Conservation (phyloP, 2,888 invertebrate species). For the Bombylius major region DNA sequence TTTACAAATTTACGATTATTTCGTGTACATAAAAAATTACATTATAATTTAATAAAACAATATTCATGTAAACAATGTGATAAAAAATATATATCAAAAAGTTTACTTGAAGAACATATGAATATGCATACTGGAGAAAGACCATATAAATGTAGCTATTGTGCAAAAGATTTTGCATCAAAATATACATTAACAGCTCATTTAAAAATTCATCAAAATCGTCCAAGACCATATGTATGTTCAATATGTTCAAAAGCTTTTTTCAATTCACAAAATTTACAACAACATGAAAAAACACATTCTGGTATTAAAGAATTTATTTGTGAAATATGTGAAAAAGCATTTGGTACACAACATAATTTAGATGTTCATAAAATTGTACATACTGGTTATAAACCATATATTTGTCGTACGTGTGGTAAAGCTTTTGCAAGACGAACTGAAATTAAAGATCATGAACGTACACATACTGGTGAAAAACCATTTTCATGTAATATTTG, state of each 20-base stretch:
- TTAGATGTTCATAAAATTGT: constrained; percentile 66
- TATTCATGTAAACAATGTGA: constrained; percentile 54
- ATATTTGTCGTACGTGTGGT: constrained; percentile 53
- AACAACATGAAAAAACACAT: constrained; percentile 63
- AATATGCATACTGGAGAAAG: constrained; percentile 56
- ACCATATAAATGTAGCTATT: constrained; percentile 52
- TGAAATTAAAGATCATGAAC: constrained; percentile 66
- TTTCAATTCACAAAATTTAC: constrained; percentile 61
- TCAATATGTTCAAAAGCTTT: constrained; percentile 57
- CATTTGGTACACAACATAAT: constrained; percentile 66
- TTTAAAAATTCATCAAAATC: constrained; percentile 54
- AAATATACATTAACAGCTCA: constrained; percentile 69
- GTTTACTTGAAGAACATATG: constrained; percentile 57
- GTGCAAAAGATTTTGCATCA: constrained; percentile 62
- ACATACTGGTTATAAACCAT: constrained; percentile 62
- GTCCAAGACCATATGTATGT: constrained; percentile 59
- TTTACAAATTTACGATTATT: constrained; percentile 48
- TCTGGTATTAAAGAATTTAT: constrained; percentile 44
- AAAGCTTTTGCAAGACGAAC: constrained; percentile 63
- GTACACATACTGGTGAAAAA: constrained; percentile 68
- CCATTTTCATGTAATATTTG: constrained; percentile 70
- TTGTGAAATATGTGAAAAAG: constrained; percentile 41
- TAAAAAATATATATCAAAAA: constrained; percentile 55
- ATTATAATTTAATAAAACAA: constrained; percentile 46
- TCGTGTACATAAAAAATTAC: constrained; percentile 51